phyloP scores from a whole-genome alignment of 2,797 vertebrate species.

The Siniperca scherzeri region DNA sequence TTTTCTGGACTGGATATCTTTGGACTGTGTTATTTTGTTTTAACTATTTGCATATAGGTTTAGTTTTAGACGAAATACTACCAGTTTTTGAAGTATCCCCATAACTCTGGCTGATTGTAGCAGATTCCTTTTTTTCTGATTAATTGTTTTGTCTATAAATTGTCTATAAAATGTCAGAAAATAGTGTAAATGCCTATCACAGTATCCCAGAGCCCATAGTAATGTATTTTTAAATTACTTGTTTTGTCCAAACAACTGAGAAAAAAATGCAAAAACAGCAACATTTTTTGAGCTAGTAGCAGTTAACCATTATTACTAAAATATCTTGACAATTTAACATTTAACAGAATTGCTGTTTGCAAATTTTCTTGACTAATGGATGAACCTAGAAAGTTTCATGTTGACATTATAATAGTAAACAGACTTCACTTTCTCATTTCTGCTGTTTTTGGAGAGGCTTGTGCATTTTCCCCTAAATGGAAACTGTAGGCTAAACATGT shows the following conservation, averaged over 20 bases:
- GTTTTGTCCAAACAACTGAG: not conserved
- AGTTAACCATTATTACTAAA: not conserved
- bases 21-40: not conserved
- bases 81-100: not conserved
- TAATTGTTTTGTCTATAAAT: not conserved
- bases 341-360: not conserved
- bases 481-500: not conserved
- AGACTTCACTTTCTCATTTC: not conserved
- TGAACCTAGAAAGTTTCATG: not conserved
- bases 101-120: not conserved
- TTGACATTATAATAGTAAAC: not conserved
- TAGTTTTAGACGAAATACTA: not conserved
- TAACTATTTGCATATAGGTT: not conserved
- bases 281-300: constrained; percentile 1
- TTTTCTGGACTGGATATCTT: not conserved
- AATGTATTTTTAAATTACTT: not conserved
- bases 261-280: not conserved
- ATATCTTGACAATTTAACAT: not conserved
- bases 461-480: not conserved
- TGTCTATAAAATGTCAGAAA: not conserved
- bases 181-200: not conserved
- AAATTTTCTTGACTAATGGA: not conserved
- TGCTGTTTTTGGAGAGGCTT: not conserved
- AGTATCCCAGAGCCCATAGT: not conserved
- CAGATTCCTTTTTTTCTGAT: not conserved